Evolutionary conservation across 2,888 invertebrate species (phyloP), one percentile per base, ranked within the genome.

Genomic region (Xanthostigma xanthostigma): DNA sequence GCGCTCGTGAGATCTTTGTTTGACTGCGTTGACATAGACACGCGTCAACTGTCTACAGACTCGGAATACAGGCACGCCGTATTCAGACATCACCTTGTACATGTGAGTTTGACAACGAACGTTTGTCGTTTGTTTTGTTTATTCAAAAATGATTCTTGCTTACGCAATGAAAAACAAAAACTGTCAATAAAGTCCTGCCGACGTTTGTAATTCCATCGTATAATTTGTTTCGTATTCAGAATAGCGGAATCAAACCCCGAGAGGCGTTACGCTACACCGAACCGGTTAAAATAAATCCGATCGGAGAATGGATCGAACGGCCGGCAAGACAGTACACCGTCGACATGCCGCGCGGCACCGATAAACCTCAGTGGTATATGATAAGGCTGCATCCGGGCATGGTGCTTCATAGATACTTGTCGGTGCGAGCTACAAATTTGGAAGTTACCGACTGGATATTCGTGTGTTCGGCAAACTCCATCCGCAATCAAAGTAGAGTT

Each of bases 1-100:
- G 77, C 79, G 0, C 72, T 91, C 49, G 84, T 84, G 52, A 73
- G 85, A 56, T 82, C 86, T 45, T 68, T 95, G 9, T 94, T 92
- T 66, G 86, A 87, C 56, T 77, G 81, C 41, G 76, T 94, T 8
- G 79, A 89, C 62, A 64, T 67, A 3, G 61, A 60, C 41, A 72
- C 70, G 1, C 59, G 60, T 47, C 71, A 72, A 60, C 65, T 70
- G 53, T 61, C 66, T 10, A 57, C 60, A 0, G 64, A 72, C 54
- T 52, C 60, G 12, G 57, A 64, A 2, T 56, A 59, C 41, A 65
- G 70, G 41, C 56, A 65, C 39, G 53, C 61, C 11, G 68, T 73
- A 40, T 71, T 79, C 54, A 62, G 67, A 10, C 78, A 79, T 62
- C 76, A 76, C 61, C 61, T 76, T 38, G 50, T 69, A 36, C 60